Percentiles rank a stretch among this genome's conserved stretches.
Conservation (phyloP, 1,140 invertebrate genomes). For the Triops cancriformis region DNA sequence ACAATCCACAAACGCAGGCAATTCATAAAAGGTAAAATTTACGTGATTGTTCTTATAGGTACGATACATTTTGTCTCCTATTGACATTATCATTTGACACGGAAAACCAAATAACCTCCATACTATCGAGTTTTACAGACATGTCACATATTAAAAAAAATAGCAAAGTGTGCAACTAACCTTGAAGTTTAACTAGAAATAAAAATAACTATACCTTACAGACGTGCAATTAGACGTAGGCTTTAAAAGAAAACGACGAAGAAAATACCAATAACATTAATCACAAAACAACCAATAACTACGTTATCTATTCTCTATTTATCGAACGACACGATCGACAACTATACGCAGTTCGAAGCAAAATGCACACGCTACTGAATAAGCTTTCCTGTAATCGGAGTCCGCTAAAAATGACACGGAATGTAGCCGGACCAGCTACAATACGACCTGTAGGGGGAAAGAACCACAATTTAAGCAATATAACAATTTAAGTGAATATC, state of each 20-base stretch:
- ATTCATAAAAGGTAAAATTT: not conserved
- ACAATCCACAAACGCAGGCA: not conserved
- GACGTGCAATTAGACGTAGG: not conserved
- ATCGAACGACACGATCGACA: too few relatives aligned
- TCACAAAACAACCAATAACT: too few relatives aligned
- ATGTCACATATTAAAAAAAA: not conserved
- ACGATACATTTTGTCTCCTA: not conserved
- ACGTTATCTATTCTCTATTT: not conserved
- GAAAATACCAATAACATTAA: not conserved
- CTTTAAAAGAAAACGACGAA: too few relatives aligned
- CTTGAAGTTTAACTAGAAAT: not conserved
- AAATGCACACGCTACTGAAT: too few relatives aligned
- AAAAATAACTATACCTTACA: not conserved
- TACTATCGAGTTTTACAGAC: not conserved
- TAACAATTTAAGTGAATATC: too few relatives aligned
- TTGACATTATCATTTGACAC: not conserved
- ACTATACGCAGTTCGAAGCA: too few relatives aligned
- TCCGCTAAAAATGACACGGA: too few relatives aligned
- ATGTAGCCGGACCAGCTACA: too few relatives aligned
- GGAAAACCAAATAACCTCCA: not conserved
- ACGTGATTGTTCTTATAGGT: not conserved
- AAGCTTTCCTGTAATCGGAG: too few relatives aligned
- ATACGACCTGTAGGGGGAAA: too few relatives aligned
- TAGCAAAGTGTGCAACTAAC: not conserved
- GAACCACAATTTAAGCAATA: too few relatives aligned